These are phyloP conservation scores for Myrmecophaga tridactyla DNA, from an alignment of 2,113 vertebrate species.

Conservation along the genomic window DNA sequence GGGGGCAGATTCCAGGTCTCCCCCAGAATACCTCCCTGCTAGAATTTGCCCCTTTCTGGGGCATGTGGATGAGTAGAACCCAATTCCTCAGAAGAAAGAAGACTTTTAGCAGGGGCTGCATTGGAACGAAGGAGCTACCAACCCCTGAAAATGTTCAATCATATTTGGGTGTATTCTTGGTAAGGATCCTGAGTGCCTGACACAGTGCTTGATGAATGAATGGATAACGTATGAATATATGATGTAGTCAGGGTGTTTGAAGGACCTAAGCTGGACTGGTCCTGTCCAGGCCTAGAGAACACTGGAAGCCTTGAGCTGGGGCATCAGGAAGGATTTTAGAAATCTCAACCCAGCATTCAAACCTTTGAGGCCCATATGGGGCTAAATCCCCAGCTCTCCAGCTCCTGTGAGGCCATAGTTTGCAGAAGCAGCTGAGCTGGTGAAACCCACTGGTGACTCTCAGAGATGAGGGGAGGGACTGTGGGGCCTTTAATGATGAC, in stretches of 20 bases:
- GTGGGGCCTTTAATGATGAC: constrained; percentile 78
- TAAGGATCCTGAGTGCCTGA: neutral
- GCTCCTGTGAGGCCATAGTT: neutral
- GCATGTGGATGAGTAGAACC: neutral
- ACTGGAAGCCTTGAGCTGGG: neutral
- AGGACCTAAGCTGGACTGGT: neutral
- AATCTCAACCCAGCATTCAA: neutral
- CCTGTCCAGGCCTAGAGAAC: neutral
- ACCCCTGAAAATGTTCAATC: neutral
- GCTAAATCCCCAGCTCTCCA: neutral
- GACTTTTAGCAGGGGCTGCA: neutral
- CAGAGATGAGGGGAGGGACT: constrained; percentile 64
- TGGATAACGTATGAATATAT: neutral
- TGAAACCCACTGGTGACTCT: constrained; percentile 58
- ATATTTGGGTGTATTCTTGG: neutral
- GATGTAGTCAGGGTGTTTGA: neutral
- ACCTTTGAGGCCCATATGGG: neutral
- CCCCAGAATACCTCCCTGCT: neutral
- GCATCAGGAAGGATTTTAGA: neutral
- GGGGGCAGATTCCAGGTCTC: neutral
- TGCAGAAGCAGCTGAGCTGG: constrained; percentile 9
- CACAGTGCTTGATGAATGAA: neutral
- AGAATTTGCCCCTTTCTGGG: neutral
- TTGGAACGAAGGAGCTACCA: neutral
- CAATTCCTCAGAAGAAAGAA: neutral